phyloP scores from a whole-genome alignment of 2,113 vertebrate species.

The Leptocoma aspasia region DNA sequence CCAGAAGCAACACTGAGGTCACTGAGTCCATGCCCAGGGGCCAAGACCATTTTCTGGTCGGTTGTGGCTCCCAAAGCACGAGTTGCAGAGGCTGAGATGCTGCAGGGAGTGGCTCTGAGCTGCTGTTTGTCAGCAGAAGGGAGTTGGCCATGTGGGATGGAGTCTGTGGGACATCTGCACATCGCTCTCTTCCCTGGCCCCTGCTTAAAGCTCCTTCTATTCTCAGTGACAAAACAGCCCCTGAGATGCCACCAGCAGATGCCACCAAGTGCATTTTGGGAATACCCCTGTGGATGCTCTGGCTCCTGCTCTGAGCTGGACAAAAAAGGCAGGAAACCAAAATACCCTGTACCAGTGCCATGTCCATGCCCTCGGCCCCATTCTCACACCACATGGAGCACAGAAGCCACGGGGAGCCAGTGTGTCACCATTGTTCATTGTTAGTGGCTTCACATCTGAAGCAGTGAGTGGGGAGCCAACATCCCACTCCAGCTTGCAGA shows the following conservation, averaged over 20 bases:
- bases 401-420: neutral
- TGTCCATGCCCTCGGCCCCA: neutral
- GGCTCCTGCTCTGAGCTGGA: neutral
- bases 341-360: constrained; percentile 41
- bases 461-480: neutral
- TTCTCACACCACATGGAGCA: neutral
- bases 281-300: constrained; percentile 29
- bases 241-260: constrained; percentile 17
- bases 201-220: neutral
- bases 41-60: neutral
- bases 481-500: neutral
- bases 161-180: neutral
- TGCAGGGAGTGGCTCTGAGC: neutral
- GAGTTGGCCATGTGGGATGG: neutral
- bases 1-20: neutral
- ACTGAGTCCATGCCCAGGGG: neutral
- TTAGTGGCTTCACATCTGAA: constrained; percentile 35
- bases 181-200: neutral
- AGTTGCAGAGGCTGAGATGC: neutral
- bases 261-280: constrained; percentile 2
- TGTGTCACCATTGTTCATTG: constrained; percentile 49
- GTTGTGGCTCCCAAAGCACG: neutral
- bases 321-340: constrained; percentile 60
- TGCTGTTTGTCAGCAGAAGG: neutral
- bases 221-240: constrained; percentile 4